phyloP scores from a whole-genome alignment of 2,113 vertebrate genomes.

The Centropus bengalensis region DNA sequence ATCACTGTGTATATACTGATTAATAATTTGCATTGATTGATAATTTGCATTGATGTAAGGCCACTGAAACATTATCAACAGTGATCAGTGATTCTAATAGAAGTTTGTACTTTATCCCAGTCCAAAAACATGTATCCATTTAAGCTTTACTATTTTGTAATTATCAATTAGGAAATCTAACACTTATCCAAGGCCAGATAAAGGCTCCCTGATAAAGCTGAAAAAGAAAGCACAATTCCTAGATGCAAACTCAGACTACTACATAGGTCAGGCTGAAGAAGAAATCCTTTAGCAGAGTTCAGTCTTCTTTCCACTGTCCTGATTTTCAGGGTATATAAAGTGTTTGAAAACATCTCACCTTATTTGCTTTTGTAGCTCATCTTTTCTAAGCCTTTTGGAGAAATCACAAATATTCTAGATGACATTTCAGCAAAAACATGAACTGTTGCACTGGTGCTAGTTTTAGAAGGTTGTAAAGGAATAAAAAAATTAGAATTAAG shows the following conservation, averaged over 20 bases:
- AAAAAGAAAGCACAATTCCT: slow-evolving; percentile 1
- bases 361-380: not conserved
- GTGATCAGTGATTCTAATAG: not conserved
- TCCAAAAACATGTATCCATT: not conserved
- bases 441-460: not conserved
- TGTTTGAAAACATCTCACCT: not conserved
- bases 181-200: not conserved
- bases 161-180: not conserved
- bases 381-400: not conserved
- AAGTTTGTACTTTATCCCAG: not conserved
- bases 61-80: not conserved
- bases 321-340: not conserved
- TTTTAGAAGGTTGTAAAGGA: not conserved
- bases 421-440: not conserved
- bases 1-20: not conserved
- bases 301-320: not conserved
- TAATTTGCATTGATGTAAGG: not conserved
- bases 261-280: not conserved
- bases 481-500: not conserved
- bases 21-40: not conserved
- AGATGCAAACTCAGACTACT: not conserved
- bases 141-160: not conserved
- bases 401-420: not conserved
- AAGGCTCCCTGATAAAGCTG: not conserved
- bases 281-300: not conserved